phyloP scores from a whole-genome alignment of 2,797 vertebrate genomes.

The Tapirus indicus region DNA sequence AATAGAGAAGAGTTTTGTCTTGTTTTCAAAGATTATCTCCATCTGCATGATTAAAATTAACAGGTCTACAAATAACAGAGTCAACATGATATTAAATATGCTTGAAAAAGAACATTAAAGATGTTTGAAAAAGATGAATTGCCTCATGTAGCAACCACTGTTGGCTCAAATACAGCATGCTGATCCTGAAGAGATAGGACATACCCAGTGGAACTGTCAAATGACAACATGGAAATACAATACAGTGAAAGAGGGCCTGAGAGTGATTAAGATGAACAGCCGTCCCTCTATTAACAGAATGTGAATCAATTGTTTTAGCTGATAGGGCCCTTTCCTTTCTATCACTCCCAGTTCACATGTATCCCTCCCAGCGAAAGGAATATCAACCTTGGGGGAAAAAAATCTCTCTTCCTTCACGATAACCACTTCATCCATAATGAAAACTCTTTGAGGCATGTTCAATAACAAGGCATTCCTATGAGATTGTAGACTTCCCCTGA shows the following conservation, averaged over 20 bases:
- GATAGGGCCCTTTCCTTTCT: background rate
- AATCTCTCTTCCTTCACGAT: background rate
- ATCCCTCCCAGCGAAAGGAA: constrained; percentile 4
- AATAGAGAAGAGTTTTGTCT: background rate
- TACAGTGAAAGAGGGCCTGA: background rate
- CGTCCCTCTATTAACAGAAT: background rate
- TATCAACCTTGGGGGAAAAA: background rate
- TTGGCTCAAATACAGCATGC: background rate
- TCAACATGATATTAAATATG: background rate
- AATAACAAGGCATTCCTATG: background rate
- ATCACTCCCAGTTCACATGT: too few relatives aligned
- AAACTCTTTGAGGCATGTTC: constrained; percentile 16
- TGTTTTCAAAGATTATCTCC: background rate
- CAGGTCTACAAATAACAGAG: background rate
- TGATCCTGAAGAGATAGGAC: background rate
- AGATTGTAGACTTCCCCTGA: constrained; percentile 6
- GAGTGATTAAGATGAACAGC: background rate
- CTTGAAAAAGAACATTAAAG: background rate
- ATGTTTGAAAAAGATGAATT: background rate
- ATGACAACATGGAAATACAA: background rate
- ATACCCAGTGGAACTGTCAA: background rate
- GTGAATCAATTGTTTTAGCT: background rate
- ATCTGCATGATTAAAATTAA: background rate
- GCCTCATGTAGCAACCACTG: background rate
- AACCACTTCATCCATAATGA: constrained; percentile 3